A percentile compares a stretch with the other conserved stretches of the same genome.
Conservation (phyloP, 37 sponge, comb jelly and placozoan genomes). For the Petrosia ficiformis region DNA sequence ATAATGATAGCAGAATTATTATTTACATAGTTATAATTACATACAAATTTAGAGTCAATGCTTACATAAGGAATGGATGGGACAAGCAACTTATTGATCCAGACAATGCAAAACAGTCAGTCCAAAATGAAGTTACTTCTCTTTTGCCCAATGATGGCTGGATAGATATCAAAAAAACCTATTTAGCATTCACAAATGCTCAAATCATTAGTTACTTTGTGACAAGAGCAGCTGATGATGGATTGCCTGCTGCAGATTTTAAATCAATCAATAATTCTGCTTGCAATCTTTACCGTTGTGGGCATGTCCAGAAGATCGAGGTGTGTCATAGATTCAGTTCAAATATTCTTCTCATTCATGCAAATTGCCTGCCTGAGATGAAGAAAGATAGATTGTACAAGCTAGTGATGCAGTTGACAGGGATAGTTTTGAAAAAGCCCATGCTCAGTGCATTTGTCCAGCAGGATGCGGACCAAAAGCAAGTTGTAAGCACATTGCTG, state of each 20-base stretch:
- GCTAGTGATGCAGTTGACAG: conserved; percentile 1
- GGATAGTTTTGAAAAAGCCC: conserved; percentile 11
- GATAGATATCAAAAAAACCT: conserved; percentile 1
- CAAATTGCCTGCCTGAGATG: conserved; percentile 37
- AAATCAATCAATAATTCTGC: conserved; percentile 10
- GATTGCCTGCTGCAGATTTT: conserved; percentile 11
- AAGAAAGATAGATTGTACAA: conserved; percentile 25
- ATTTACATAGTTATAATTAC: too few relatives aligned
- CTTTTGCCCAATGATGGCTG: background rate
- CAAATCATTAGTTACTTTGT: conserved; percentile 31
- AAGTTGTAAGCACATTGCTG: conserved; percentile 54
- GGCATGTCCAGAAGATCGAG: conserved; percentile 25
- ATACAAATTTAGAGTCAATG: conserved; percentile 25
- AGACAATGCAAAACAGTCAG: background rate
- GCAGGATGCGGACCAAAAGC: conserved; percentile 42
- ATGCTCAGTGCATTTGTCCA: conserved; percentile 48
- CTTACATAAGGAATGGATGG: conserved; percentile 48
- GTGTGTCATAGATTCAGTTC: too few relatives aligned
- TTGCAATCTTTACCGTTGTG: conserved; percentile 17
- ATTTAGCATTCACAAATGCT: conserved; percentile 9
- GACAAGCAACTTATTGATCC: conserved; percentile 26
- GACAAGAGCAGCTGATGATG: conserved; percentile 13
- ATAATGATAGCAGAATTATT: too few relatives aligned
- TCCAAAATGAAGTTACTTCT: background rate
- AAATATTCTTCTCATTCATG: too few relatives aligned